Evolutionary conservation across 2,797 vertebrate genomes (phyloP).

Genomic region (Microcaecilia unicolor): DNA sequence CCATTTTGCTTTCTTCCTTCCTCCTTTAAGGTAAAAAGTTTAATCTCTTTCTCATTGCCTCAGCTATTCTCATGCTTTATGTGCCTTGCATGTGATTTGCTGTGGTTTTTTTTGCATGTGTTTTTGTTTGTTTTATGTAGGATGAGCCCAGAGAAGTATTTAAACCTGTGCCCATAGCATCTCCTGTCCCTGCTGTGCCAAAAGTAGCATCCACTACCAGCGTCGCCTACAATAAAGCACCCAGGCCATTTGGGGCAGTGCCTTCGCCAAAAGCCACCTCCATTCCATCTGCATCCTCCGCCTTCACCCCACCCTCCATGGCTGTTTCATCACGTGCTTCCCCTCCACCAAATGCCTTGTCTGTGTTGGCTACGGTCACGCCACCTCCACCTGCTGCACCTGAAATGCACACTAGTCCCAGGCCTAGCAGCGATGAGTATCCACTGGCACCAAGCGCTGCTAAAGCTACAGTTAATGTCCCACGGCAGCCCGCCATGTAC

Average conservation of each 20-base stretch:
- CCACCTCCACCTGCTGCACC: constrained; percentile 44
- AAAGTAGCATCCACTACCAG: constrained; percentile 55
- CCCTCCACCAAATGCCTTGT: constrained; percentile 32
- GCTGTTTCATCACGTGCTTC: constrained; percentile 47
- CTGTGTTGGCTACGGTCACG: constrained; percentile 34
- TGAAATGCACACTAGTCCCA: constrained; percentile 54
- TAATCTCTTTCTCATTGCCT: too few relatives aligned
- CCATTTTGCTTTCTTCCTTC: too few relatives aligned
- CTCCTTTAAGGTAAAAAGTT: too few relatives aligned
- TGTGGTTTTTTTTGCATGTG: constrained; percentile 54
- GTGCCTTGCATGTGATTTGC: constrained; percentile 58
- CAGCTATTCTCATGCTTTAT: too few relatives aligned
- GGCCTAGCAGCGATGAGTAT: constrained; percentile 54
- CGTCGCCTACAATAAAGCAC: constrained; percentile 85
- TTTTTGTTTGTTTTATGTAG: constrained; percentile 64
- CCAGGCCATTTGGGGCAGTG: constrained; percentile 79
- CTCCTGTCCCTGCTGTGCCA: constrained; percentile 52
- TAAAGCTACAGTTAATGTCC: constrained; percentile 69
- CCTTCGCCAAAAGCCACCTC: constrained; percentile 72
- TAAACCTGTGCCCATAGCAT: constrained; percentile 89
- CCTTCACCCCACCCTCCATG: constrained; percentile 79
- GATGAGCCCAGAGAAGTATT: constrained; percentile 82
- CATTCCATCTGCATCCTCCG: constrained; percentile 89
- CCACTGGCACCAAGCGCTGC: constrained; percentile 49
- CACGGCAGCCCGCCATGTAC: constrained; percentile 75